Percentiles rank a stretch among this genome's conserved stretches.
phyloP scores from a whole-genome alignment of 2,113 vertebrate species.

The Myrmophylax atrothorax region DNA sequence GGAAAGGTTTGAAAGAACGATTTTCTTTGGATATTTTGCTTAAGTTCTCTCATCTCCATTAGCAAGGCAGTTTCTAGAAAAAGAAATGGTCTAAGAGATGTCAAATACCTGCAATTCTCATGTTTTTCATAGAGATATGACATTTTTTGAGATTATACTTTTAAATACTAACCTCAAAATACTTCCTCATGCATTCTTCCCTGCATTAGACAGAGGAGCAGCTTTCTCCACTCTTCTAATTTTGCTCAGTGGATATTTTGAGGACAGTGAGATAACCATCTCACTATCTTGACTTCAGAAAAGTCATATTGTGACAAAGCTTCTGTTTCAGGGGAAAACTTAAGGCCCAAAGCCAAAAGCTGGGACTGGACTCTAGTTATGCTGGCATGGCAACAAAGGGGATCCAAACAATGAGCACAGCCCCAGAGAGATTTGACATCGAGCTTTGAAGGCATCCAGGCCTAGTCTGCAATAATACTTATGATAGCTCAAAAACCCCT shows the following conservation, averaged over 20 bases:
- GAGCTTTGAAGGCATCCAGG: neutral
- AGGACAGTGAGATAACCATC: neutral
- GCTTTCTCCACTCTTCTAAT: neutral
- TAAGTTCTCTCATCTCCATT: neutral
- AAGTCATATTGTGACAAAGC: neutral
- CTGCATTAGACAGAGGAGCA: neutral
- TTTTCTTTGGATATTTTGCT: neutral
- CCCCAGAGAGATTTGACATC: neutral
- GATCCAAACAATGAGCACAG: neutral
- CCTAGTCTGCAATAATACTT: neutral
- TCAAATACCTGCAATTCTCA: neutral
- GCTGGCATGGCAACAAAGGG: neutral
- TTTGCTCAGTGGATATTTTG: neutral
- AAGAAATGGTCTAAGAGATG: neutral
- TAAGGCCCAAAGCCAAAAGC: neutral
- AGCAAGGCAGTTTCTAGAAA: neutral
- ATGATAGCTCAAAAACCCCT: neutral
- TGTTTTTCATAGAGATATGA: neutral
- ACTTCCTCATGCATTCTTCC: neutral
- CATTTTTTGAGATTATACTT: neutral
- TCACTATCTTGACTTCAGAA: neutral
- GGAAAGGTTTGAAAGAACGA: neutral
- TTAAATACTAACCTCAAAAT: neutral
- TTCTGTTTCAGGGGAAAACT: neutral
- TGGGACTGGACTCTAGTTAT: neutral